These are phyloP conservation scores for Ophiodon elongatus DNA, from an alignment of 2,113 vertebrate species.

Conservation along the genomic window DNA sequence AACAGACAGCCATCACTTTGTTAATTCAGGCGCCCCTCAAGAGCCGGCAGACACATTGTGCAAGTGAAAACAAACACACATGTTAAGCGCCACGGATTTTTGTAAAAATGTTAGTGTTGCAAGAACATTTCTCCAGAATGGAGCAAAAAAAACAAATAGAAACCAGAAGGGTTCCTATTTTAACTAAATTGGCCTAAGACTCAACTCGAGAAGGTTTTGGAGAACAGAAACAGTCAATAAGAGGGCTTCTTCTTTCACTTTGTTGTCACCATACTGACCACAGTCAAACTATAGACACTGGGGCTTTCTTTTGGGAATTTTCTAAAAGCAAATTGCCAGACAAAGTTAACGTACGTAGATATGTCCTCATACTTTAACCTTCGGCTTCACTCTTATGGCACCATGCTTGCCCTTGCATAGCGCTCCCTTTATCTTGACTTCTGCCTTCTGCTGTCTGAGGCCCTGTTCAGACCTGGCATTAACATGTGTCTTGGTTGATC, in stretches of 20 bases:
- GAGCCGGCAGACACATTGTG: constrained; percentile 11
- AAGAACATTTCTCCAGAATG: constrained; percentile 19
- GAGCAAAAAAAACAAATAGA: not conserved
- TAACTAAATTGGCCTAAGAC: no score
- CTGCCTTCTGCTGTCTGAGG: not conserved
- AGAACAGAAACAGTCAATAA: constrained; percentile 61
- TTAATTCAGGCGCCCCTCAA: constrained; percentile 16
- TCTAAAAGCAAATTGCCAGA: not conserved
- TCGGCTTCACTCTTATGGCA: not conserved
- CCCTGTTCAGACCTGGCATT: no score
- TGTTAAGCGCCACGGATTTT: not conserved
- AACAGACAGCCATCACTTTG: constrained; percentile 32
- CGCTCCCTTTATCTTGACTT: not conserved
- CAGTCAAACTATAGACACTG: not conserved
- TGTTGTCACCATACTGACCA: not conserved
- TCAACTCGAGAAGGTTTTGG: constrained; percentile 18
- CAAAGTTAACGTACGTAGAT: not conserved
- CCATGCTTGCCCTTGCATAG: not conserved
- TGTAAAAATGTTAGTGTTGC: constrained; percentile 13
- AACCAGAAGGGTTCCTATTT: constrained; percentile 5
- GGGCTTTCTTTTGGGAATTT: constrained; percentile 44
- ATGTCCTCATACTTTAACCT: not conserved
- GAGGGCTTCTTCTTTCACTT: constrained; percentile 13
- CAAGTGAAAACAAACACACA: constrained; percentile 30
- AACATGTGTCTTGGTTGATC: no score